Conservation (phyloP, 92 coral and sea anemone genomes). For the Muricea muricata region DNA sequence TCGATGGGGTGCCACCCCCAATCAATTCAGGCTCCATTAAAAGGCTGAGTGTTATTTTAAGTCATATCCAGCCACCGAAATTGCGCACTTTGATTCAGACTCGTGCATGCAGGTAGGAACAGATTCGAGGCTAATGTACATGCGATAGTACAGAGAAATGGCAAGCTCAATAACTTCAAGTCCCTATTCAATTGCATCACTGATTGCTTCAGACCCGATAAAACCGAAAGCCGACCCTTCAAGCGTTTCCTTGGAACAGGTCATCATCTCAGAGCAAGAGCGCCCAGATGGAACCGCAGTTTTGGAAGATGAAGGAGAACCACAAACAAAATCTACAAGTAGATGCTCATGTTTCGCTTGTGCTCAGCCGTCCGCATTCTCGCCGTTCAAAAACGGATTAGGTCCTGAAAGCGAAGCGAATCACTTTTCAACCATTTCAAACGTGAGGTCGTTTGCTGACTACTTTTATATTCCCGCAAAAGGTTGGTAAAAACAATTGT, state of each 20-base stretch:
- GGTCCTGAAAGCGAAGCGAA: background rate
- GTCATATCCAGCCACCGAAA: background rate
- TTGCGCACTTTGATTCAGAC: background rate
- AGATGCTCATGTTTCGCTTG: conserved; percentile 31
- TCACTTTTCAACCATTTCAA: background rate
- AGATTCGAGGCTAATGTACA: background rate
- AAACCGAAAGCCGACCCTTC: background rate
- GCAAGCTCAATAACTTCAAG: conserved; percentile 3
- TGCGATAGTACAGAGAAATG: background rate
- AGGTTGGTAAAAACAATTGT: conserved; percentile 21
- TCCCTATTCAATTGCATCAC: conserved; percentile 40
- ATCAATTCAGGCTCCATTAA: background rate
- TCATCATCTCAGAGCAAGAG: background rate
- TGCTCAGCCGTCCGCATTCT: conserved; percentile 35
- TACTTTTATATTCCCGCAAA: conserved; percentile 39
- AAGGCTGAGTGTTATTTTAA: background rate
- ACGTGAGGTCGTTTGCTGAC: conserved; percentile 25
- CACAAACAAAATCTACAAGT: background rate
- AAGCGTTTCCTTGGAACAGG: background rate
- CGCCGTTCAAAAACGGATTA: conserved; percentile 11
- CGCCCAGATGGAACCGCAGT: background rate
- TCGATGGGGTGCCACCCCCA: conserved; percentile 45
- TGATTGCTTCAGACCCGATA: conserved; percentile 32
- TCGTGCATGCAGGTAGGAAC: background rate
- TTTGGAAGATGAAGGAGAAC: conserved; percentile 1